These are phyloP conservation scores for Pelusios castaneus DNA, from an alignment of 2,113 vertebrate species.

Conservation along the genomic window DNA sequence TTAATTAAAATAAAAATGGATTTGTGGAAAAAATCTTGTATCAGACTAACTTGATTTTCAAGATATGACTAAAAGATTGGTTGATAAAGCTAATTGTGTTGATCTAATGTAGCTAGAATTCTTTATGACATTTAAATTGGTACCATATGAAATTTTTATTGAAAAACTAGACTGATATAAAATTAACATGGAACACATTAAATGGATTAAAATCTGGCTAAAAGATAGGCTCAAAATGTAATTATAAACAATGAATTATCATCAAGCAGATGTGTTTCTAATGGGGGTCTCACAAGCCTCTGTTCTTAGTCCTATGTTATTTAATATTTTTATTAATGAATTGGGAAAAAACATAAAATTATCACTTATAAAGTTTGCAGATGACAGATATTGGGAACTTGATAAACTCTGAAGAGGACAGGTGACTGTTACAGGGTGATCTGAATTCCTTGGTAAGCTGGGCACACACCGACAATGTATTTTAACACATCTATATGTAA, in stretches of 20 bases:
- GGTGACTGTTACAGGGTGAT: background rate
- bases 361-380: background rate
- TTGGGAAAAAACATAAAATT: background rate
- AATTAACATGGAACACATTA: background rate
- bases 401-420: background rate
- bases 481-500: background rate
- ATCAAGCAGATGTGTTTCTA: background rate
- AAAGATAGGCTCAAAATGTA: background rate
- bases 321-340: background rate
- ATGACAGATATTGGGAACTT: background rate
- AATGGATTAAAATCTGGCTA: background rate
- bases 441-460: background rate
- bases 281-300: background rate
- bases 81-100: background rate
- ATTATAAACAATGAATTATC: background rate
- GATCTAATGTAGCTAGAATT: background rate
- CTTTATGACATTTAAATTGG: background rate
- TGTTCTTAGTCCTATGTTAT: background rate
- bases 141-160: background rate
- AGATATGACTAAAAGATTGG: background rate
- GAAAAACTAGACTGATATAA: background rate
- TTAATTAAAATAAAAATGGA: background rate
- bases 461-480: too few relatives aligned
- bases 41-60: background rate
- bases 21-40: background rate